Evolutionary conservation across 2,797 vertebrate genomes (phyloP), one percentile per base, ranked within the genome.

Genomic region (Morus bassanus): DNA sequence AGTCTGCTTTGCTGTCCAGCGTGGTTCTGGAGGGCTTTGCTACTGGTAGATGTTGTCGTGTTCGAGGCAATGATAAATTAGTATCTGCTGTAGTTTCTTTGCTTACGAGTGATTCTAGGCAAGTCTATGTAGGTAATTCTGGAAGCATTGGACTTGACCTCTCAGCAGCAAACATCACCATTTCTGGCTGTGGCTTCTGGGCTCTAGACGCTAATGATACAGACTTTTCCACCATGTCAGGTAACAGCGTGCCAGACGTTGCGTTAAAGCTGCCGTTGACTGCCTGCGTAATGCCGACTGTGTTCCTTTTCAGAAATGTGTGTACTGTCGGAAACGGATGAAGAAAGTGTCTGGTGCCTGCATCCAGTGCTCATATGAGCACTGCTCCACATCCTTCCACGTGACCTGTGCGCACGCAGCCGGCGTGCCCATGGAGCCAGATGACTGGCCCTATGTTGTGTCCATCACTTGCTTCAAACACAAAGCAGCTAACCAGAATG

Each of bases 341-440:
- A 99, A 94, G 96, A 98, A 96, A 79, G 98, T 98, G 84, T 98
- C 98, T 0, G 99, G 99, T 0, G 99, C 99, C 67, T 99, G 99
- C 93, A 98, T 99, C 95, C 99, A 99, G 97, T 99, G 99, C 87
- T 99, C 99, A 3, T 97, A 97, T 0, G 98, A 99, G 91, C 98
- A 98, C 96, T 99, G 99, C 78, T 99, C 99, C 97, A 99, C 99
- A 0, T 99, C 99, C 65, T 99, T 99, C 98, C 99, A 99, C 4
- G 99, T 99, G 82, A 99, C 99, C 79, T 99, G 99, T 0, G 99
- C 99, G 1, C 99, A 99, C 10, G 99, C 99, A 0, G 99, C 99
- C 0, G 99, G 99, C 0, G 99, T 99, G 13, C 97, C 98, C 89
- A 99, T 99, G 98, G 99, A 98, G 77, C 99, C 99, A 0, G 99